Evolutionary conservation across 2,113 vertebrate genomes (phyloP).

Genomic region (Burhinus bistriatus): DNA sequence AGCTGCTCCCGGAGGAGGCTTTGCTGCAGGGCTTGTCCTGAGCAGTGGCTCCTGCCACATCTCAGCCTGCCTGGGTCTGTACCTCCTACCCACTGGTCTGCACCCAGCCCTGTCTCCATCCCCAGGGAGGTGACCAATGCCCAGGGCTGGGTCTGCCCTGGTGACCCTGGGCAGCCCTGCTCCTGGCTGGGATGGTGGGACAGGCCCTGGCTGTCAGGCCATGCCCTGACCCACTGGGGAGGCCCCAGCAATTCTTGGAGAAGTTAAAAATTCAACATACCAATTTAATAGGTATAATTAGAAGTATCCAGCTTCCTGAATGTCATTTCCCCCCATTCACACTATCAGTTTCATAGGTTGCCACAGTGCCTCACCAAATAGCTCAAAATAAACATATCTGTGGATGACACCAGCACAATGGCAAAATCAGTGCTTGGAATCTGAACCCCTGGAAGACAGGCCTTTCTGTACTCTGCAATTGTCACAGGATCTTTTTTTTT

Average conservation of each 20-base stretch:
- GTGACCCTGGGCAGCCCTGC: no score
- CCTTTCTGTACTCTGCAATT: background rate
- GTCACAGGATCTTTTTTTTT: background rate
- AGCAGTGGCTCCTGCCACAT: accelerated
- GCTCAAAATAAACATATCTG: background rate
- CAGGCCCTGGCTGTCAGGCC: no score
- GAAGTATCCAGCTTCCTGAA: background rate
- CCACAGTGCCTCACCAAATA: background rate
- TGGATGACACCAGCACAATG: background rate
- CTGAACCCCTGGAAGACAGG: background rate
- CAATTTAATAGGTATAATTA: background rate
- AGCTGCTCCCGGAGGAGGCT: accelerated
- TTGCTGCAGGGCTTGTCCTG: accelerated
- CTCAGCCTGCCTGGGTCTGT: accelerated
- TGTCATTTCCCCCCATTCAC: background rate
- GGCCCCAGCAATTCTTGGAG: background rate
- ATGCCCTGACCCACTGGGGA: background rate
- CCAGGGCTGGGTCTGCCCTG: accelerated
- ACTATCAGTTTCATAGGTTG: background rate
- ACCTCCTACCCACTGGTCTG: accelerated
- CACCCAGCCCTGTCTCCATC: accelerated
- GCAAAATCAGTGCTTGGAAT: background rate
- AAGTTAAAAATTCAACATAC: background rate
- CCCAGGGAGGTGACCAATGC: accelerated
- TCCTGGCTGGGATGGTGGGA: background rate